Evolutionary conservation across 2,797 vertebrate species (phyloP), one percentile per base, ranked within the genome.

Genomic region (Gymnoscopelus braueri): DNA sequence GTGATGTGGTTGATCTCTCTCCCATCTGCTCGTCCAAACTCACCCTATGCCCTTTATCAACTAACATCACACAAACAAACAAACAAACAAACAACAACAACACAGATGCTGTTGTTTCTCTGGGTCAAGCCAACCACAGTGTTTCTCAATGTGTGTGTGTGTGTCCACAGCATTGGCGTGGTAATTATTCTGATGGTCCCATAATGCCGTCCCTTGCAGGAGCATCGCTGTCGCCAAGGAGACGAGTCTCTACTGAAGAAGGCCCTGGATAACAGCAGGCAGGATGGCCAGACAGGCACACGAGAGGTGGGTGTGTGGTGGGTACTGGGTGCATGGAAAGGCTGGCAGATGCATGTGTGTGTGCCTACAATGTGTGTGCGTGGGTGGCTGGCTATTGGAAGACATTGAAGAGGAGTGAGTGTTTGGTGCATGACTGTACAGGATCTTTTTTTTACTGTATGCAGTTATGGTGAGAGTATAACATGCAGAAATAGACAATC

Each of bases 191-290:
- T 82, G 72, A 85, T 86, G 83, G 86, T 84, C 73, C 86, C 86
- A 84, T 57, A 1, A 78, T 86, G 67, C 75, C 69, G 47, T 83
- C 84, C 63, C 74, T 44, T 84, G 77, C 91, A 95, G 94, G 93
- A 93, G 52, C 90, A 93, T 65, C 84, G 81, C 65, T 91, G 85
- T 84, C 91, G 79, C 75, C 92, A 91, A 74, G 93, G 92, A 82
- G 92, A 94, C 51, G 91, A 93, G 72, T 84, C 87, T 15, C 69
- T 87, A 51, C 68, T 90, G 60, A 89, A 92, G 82, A 92, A 91
- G 71, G 83, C 85, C 56, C 69, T 91, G 83, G 90, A 93, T 70
- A 89, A 92, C 77, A 92, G 88, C 76, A 85, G 87, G 72, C 85
- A 86, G 76, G 90, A 86, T 74, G 91, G 91, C 72, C 89, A 90